Percentiles rank a stretch among this genome's conserved stretches.
These are phyloP conservation scores for Diabrotica undecimpunctata DNA, from an alignment of 1,140 invertebrate genomes.

Conservation along the genomic window DNA sequence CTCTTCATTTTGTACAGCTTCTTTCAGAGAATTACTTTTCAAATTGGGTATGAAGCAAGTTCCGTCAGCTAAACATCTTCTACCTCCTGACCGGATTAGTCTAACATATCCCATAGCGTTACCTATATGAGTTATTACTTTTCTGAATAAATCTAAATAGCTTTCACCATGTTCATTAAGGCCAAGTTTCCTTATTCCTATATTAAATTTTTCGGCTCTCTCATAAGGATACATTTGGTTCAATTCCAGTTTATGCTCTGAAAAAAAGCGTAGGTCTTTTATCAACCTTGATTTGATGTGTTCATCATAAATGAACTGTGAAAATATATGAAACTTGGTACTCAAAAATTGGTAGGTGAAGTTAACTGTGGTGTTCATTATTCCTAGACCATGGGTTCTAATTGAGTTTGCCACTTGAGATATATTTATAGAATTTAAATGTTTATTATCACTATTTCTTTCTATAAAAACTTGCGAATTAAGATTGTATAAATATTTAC, in stretches of 20 bases:
- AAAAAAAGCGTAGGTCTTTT: constrained; percentile 79
- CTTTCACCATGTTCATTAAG: constrained; percentile 76
- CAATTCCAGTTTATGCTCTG: constrained; percentile 55
- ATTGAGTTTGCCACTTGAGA: constrained; percentile 96
- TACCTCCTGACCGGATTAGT: constrained; percentile 88
- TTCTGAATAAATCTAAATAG: constrained; percentile 91
- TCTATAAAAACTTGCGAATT: constrained; percentile 98
- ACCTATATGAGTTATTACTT: constrained; percentile 90
- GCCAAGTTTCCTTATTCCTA: constrained; percentile 86
- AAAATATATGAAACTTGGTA: constrained; percentile 92
- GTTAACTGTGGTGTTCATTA: constrained; percentile 97
- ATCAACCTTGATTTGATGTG: constrained; percentile 94
- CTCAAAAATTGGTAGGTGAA: constrained; percentile 95
- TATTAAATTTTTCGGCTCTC: constrained; percentile 92
- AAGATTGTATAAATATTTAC: constrained; percentile 92
- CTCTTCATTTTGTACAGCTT: constrained; percentile 54
- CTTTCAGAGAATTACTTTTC: constrained; percentile 65
- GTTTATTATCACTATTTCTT: constrained; percentile 86
- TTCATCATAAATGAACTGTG: constrained; percentile 97
- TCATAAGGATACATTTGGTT: constrained; percentile 77
- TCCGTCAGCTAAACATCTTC: constrained; percentile 88
- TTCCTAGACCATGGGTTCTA: constrained; percentile 93
- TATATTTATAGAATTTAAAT: constrained; percentile 95
- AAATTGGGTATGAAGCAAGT: constrained; percentile 87
- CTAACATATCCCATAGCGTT: constrained; percentile 96